Percentiles rank a stretch among this genome's conserved stretches.
phyloP scores from a whole-genome alignment of 2,797 vertebrate species.

The Falco columbarius region DNA sequence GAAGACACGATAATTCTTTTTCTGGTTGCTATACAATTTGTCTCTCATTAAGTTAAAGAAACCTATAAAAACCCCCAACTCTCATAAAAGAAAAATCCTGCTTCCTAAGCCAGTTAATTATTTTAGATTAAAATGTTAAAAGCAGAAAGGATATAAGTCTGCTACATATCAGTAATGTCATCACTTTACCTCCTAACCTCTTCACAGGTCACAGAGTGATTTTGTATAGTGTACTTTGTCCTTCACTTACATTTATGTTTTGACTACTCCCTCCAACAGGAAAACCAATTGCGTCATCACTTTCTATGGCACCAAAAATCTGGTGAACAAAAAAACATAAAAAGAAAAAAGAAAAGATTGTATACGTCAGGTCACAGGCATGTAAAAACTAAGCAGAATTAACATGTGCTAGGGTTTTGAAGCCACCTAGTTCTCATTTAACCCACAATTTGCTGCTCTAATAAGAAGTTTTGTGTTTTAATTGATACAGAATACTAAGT shows the following conservation, averaged over 20 bases:
- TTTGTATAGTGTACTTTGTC: not conserved
- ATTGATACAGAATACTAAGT: not conserved
- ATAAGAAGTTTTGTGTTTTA: not conserved
- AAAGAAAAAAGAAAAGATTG: not conserved
- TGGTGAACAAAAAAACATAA: conserved; percentile 41
- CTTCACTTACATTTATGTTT: conserved; percentile 85
- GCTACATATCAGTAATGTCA: not conserved
- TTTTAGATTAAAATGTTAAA: not conserved
- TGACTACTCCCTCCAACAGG: conserved; percentile 83
- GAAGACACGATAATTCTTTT: conserved; percentile 40
- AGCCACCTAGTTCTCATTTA: not conserved
- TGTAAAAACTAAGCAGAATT: not conserved
- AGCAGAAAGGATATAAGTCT: not conserved
- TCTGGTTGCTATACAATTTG: conserved; percentile 59
- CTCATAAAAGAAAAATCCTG: not conserved
- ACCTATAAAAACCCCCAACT: not conserved
- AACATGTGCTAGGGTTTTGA: not conserved
- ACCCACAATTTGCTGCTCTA: not conserved
- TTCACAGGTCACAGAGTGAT: not conserved
- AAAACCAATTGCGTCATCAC: conserved; percentile 89
- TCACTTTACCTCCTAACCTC: not conserved
- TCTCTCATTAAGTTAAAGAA: conserved; percentile 37
- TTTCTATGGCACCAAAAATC: conserved; percentile 93
- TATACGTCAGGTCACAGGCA: not conserved
- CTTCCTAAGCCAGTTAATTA: not conserved